Base-by-base conservation (phyloP, 2,888 invertebrate genomes). In the Rosalia funebris region DNA sequence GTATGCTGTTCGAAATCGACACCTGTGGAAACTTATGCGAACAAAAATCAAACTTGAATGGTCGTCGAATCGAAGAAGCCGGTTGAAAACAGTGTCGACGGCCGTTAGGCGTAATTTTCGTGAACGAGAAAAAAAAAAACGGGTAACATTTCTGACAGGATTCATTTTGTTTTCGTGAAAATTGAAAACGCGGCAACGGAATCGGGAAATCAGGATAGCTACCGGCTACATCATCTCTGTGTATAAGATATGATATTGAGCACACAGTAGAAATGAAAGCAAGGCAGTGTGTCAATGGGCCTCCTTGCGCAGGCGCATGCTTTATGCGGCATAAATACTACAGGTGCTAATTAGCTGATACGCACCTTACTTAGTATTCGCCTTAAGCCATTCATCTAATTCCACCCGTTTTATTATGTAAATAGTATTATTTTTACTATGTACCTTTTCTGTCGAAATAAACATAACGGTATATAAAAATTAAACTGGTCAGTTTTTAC, bases 261-360 rank as follows among this genome's bases (percentile, higher is more conserved):
- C 78, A 81, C 81, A 80, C 79, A 79, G 79, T 75, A 73, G 76
- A 81, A 81, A 81, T 76, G 82, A 83, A 82, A 83, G 81, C 82
- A 81, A 82, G 83, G 79, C 82, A 83, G 82, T 83, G 75, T 82
- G 83, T 83, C 83, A 83, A 79, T 77, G 77, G 74, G 78, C 75
- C 80, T 79, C 73, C 75, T 71, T 69, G 62, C 54, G 69, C 71
- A 71, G 69, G 74, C 76, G 74, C 74, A 71, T 64, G 69, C 71
- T 68, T 69, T 3, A 60, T 57, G 65, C 70, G 67, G 62, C 68
- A 68, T 70, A 69, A 68, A 66, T 71, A 66, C 62, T 68, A 70
- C 70, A 70, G 70, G 70, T 73, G 72, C 69, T 71, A 70, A 74
- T 70, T 71, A 63, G 50, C 55, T 65, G 57, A 60, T 63, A 61